Evolutionary conservation across 2,113 vertebrate species (phyloP).

Genomic region (Cygnus atratus): DNA sequence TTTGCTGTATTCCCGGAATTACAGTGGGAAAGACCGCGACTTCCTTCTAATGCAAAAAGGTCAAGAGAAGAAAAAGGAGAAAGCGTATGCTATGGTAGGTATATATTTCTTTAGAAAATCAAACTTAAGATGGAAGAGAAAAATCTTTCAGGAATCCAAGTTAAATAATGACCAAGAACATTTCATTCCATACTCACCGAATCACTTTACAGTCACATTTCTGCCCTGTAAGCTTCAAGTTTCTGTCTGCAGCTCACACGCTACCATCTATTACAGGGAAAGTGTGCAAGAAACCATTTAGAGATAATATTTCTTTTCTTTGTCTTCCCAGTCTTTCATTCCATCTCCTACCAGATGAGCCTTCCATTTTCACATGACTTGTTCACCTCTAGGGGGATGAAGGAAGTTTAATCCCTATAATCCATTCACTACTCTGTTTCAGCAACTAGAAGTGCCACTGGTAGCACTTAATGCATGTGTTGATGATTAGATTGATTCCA

Average conservation of each 20-base stretch:
- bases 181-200: neutral
- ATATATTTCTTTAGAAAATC: neutral
- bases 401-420: slow-evolving; percentile 20
- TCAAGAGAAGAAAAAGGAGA: neutral
- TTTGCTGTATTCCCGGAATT: neutral
- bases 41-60: neutral
- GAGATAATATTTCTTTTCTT: neutral
- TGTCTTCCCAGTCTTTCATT: neutral
- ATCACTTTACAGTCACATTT: neutral
- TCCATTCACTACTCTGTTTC: neutral
- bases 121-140: neutral
- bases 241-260: neutral
- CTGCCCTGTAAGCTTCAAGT: neutral
- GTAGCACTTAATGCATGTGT: neutral
- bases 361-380: neutral
- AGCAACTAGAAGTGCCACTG: neutral
- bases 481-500: neutral
- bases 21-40: neutral
- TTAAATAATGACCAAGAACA: neutral
- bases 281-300: neutral
- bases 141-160: neutral
- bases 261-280: neutral
- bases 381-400: neutral
- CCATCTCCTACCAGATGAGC: neutral
- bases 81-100: neutral